Conservation (phyloP, 2,113 vertebrate species). For the Dermatemys mawii region DNA sequence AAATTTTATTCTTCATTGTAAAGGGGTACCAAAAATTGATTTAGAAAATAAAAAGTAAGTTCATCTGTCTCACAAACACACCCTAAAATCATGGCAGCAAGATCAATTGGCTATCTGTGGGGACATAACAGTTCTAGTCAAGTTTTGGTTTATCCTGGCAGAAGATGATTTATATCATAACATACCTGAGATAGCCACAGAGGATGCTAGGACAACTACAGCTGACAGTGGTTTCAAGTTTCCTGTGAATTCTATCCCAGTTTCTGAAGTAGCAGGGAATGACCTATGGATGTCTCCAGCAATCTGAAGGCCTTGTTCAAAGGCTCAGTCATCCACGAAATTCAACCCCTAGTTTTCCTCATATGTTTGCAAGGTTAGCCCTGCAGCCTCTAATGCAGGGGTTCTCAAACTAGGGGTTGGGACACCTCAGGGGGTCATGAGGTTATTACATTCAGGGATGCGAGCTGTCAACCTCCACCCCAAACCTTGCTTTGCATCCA, state of each 20-base stretch:
- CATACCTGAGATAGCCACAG: background rate
- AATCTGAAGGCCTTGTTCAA: rapidly evolving
- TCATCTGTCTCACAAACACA: background rate
- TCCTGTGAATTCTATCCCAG: rapidly evolving
- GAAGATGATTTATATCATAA: too few relatives aligned
- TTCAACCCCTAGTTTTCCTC: rapidly evolving
- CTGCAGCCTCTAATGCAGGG: background rate
- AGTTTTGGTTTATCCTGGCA: too few relatives aligned
- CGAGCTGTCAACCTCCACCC: too few relatives aligned
- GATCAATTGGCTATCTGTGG: rapidly evolving
- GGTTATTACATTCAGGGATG: too few relatives aligned
- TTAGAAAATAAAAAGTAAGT: rapidly evolving
- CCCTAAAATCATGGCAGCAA: background rate
- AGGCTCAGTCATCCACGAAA: background rate
- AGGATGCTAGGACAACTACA: rapidly evolving
- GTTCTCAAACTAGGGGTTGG: too few relatives aligned
- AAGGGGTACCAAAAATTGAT: background rate
- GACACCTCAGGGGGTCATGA: too few relatives aligned
- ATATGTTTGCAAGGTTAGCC: background rate
- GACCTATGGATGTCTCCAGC: rapidly evolving
- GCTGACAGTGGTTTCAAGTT: background rate
- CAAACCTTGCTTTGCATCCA: too few relatives aligned
- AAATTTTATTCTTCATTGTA: background rate
- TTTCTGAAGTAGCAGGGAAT: background rate
- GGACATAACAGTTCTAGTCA: too few relatives aligned